Evolutionary conservation across 2,888 invertebrate species (phyloP).

Genomic region (Polyommatus icarus): DNA sequence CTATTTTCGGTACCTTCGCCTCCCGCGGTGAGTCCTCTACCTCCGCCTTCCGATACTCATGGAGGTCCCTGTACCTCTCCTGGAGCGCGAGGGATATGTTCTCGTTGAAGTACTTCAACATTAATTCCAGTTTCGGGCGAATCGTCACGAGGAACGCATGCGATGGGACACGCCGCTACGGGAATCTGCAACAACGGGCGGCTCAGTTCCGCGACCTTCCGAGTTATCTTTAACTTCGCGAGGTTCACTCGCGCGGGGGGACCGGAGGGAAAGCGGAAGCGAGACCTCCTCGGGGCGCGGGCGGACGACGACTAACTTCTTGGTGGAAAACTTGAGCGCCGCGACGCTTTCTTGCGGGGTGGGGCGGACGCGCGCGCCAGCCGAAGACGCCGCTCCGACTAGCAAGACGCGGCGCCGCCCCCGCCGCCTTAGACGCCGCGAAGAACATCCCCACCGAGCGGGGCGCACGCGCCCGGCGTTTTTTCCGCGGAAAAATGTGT

Average conservation of each 20-base stretch:
- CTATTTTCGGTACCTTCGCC: conserved; percentile 77
- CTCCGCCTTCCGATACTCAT: conserved; percentile 78
- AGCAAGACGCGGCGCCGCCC: conserved; percentile 79
- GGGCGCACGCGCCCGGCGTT: conserved; percentile 78
- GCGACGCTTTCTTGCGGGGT: conserved; percentile 78
- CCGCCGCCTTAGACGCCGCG: conserved; percentile 77
- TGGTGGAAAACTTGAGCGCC: conserved; percentile 80
- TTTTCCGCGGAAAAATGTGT: conserved; percentile 80
- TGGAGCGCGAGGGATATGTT: conserved; percentile 80
- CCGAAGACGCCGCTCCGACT: conserved; percentile 79
- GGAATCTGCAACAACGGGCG: conserved; percentile 50
- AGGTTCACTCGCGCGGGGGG: conserved; percentile 47
- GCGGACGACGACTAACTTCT: conserved; percentile 81
- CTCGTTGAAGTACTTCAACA: conserved; percentile 81
- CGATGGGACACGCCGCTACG: conserved; percentile 56
- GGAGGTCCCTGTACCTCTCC: conserved; percentile 80
- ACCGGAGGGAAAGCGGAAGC: conserved; percentile 66
- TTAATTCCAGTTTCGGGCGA: conserved; percentile 76
- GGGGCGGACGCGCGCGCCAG: conserved; percentile 78
- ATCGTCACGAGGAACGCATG: conserved; percentile 71
- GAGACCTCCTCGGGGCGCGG: conserved; percentile 79
- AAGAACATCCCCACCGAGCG: conserved; percentile 78
- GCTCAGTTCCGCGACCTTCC: conserved; percentile 39
- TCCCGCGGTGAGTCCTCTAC: conserved; percentile 76
- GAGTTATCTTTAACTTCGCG: conserved; percentile 41